phyloP scores from a whole-genome alignment of 2,888 invertebrate species.

The Sepioteuthis lessoniana region DNA sequence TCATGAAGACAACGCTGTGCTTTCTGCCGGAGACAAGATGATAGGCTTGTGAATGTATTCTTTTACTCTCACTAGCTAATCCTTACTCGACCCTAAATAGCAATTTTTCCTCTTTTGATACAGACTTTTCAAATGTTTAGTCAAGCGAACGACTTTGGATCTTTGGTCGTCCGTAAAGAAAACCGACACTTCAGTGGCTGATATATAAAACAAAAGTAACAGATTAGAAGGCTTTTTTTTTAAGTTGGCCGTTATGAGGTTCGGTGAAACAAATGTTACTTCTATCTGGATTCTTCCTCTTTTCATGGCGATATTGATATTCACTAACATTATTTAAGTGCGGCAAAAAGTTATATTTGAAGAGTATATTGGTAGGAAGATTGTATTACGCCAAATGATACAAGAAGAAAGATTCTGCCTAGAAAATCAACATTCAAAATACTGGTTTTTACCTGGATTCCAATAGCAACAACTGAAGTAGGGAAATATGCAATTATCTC shows the following conservation, averaged over 20 bases:
- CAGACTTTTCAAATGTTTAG: background rate
- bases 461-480: no score
- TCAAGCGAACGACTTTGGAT: background rate
- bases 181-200: background rate
- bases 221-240: background rate
- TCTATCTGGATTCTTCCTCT: no score
- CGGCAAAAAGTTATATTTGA: no score
- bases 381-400: no score
- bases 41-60: constrained; percentile 21
- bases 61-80: background rate
- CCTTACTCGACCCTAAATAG: background rate
- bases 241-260: background rate
- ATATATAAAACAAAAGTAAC: background rate
- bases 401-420: no score
- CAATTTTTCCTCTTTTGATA: background rate
- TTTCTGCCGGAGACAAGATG: background rate
- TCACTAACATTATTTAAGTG: no score
- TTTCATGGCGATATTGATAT: no score
- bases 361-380: no score
- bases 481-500: no score
- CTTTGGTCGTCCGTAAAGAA: background rate
- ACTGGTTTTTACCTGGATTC: no score
- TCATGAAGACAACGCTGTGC: background rate
- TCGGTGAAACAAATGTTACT: background rate
- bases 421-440: no score